A percentile compares a stretch with the other conserved stretches of the same genome.
These are phyloP conservation scores for Pteruthius melanotis DNA, from an alignment of 2,113 vertebrate species.

Conservation along the genomic window DNA sequence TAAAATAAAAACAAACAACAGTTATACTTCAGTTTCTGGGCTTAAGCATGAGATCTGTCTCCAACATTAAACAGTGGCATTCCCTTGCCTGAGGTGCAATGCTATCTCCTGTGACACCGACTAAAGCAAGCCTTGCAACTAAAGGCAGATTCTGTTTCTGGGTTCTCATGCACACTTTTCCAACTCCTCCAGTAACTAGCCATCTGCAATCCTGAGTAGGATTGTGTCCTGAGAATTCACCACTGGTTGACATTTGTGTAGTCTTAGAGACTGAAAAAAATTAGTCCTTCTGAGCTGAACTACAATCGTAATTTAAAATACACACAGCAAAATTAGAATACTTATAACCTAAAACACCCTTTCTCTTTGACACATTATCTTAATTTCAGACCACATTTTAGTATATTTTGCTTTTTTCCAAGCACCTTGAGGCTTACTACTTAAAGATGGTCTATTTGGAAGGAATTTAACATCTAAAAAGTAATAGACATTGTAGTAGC, in stretches of 20 bases:
- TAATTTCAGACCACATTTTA: not conserved
- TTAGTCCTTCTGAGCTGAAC: not conserved
- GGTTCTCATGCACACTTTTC: not conserved
- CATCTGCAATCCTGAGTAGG: not conserved
- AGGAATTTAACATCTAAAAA: not conserved
- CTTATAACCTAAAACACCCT: not conserved
- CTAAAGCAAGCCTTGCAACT: not conserved
- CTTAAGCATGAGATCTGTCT: not conserved
- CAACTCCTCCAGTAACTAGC: not conserved
- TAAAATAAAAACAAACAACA: slow-evolving; percentile 51
- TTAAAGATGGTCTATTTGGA: not conserved
- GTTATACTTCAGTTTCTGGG: not conserved
- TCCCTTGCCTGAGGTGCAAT: slow-evolving; percentile 18
- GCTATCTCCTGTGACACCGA: not conserved
- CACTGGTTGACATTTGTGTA: not conserved
- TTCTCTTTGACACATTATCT: not conserved
- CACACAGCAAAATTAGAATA: not conserved
- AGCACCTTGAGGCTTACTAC: not conserved
- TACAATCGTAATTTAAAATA: not conserved
- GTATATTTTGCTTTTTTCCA: not conserved
- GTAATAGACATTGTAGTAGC: not conserved
- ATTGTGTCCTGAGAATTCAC: not conserved
- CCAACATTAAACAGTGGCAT: not conserved
- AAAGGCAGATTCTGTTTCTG: not conserved
- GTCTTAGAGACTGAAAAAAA: not conserved